A percentile compares a stretch with the other conserved stretches of the same genome.
These are phyloP conservation scores for Amiota communis DNA, from an alignment of 2,888 invertebrate species.

Conservation along the genomic window DNA sequence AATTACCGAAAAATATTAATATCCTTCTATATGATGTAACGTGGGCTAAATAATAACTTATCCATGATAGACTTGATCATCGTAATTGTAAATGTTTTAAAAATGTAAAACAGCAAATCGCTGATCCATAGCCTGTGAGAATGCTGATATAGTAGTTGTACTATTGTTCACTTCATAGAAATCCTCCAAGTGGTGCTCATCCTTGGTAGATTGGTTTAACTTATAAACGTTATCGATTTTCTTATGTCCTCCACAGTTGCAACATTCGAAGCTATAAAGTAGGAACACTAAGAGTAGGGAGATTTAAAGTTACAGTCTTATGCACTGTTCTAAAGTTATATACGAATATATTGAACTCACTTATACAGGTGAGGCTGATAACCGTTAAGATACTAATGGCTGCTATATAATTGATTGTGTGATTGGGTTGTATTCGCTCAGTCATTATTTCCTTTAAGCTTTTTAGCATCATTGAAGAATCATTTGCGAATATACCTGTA, in stretches of 20 bases:
- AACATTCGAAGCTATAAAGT: not conserved
- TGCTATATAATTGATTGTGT: constrained; percentile 39
- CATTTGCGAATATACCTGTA: not conserved
- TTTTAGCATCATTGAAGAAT: not conserved
- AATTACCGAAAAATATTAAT: no score
- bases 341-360: constrained; percentile 40
- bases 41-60: no score
- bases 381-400: constrained; percentile 42
- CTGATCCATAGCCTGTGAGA: not conserved
- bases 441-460: not conserved
- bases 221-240: not conserved
- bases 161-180: not conserved
- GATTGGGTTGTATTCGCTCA: not conserved
- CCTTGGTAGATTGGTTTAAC: not conserved
- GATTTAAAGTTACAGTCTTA: not conserved
- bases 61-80: no score
- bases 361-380: constrained; percentile 38
- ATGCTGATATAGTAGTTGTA: not conserved
- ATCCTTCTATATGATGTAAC: no score
- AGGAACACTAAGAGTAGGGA: not conserved
- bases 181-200: not conserved
- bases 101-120: not conserved
- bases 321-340: not conserved
- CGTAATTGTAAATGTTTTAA: no score
- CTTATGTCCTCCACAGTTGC: not conserved